These are phyloP conservation scores for cat (Felis catus) DNA, from an alignment of 2,113 vertebrate genomes.

Conservation along the genomic window F.catus_Fca126_mat1.0 CM031415.1:176288001-176288500, in stretches of 20 bases:
- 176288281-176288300: neutral
- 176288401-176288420: slow-evolving; percentile 63
- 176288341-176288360: neutral
- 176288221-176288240: slow-evolving; percentile 50
- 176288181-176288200: neutral
- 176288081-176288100: neutral
- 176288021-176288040: neutral
- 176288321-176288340: slow-evolving; percentile 64
- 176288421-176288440: slow-evolving; percentile 56
- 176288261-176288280: slow-evolving; percentile 12
- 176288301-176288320: neutral
- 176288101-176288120: neutral
- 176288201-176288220: neutral
- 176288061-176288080: neutral
- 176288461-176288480: neutral
- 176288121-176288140: neutral
- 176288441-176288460: slow-evolving; percentile 76
- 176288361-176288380: slow-evolving; percentile 54
- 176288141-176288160: neutral
- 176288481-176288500: too few relatives aligned
- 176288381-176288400: slow-evolving; percentile 30
- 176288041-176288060: neutral
- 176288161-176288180: neutral
- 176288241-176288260: slow-evolving; percentile 46
- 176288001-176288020: neutral